phyloP scores from a whole-genome alignment of 2,888 invertebrate species.

The Callyntrura guangdongensis region DNA sequence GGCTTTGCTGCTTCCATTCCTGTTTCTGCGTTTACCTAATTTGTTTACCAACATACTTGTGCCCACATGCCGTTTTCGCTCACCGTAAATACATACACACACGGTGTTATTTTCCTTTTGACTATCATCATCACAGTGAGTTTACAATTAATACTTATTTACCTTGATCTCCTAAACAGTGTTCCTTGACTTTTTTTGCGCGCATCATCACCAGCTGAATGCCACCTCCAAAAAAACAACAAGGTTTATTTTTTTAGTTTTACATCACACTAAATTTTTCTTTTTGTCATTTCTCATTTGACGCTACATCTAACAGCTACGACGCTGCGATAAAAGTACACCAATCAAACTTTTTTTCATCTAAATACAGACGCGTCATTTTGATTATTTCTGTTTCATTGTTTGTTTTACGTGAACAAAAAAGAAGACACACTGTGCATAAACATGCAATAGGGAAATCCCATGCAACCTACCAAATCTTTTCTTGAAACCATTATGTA shows the following conservation, averaged over 20 bases:
- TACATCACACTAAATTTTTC: slow-evolving; percentile 14
- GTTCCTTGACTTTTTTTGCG: slow-evolving; percentile 72
- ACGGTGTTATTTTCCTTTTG: slow-evolving; percentile 11
- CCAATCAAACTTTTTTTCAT: background rate
- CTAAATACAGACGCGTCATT: background rate
- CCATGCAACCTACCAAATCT: background rate
- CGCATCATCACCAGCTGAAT: slow-evolving; percentile 5
- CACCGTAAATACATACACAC: background rate
- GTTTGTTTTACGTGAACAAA: slow-evolving; percentile 16
- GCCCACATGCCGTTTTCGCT: slow-evolving; percentile 4
- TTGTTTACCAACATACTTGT: background rate
- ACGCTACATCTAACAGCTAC: too few relatives aligned
- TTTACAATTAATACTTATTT: slow-evolving; percentile 57
- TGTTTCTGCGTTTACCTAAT: background rate
- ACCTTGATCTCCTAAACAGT: slow-evolving; percentile 68
- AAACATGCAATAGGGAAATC: slow-evolving; percentile 39
- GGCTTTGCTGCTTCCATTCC: background rate
- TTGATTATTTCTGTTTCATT: slow-evolving; percentile 11
- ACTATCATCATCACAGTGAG: background rate
- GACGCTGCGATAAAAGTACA: slow-evolving; percentile 17
- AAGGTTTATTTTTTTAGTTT: background rate
- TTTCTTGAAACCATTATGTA: background rate
- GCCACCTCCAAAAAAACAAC: slow-evolving; percentile 54
- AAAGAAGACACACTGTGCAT: background rate
- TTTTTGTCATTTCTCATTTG: background rate